Evolutionary conservation across 92 coral and sea anemone genomes (phyloP), one percentile per base, ranked within the genome.

Genomic region (Pocillopora grandis): DNA sequence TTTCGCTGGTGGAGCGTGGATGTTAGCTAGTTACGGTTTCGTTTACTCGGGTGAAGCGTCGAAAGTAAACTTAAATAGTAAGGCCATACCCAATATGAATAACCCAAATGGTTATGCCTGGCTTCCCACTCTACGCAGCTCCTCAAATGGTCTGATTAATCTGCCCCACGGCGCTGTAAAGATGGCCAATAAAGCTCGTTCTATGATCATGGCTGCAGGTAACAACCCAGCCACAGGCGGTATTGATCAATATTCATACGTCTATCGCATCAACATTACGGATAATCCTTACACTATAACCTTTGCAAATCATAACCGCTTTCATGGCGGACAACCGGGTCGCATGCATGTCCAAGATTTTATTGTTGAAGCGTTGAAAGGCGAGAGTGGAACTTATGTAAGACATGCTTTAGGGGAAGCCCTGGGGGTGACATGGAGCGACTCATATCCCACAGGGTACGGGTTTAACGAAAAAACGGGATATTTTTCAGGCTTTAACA

Each of bases 141-240:
- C 94, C 17, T 81, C 85, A 35, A 87, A 89, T 71, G 99, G 99
- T 37, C 67, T 89, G 19, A 90, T 96, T 69, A 83, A 89, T 61
- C 91, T 96, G 9, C 83, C 89, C 1, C 90, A 88, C 21, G 98
- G 98, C 1, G 98, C 98, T 4, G 94, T 96, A 16, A 81, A 87
- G 79, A 86, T 94, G 91, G 98, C 94, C 10, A 81, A 93, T 81
- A 88, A 85, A 33, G 98, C 98, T 70, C 72, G 62, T 52, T 88
- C 87, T 77, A 94, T 96, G 98, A 90, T 96, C 37, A 96, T 96
- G 98, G 98, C 98, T 27, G 98, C 93, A 31, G 98, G 98, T 18
- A 92, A 88, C 84, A 94, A 96, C 86, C 98, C 98, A 13, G 82
- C 76, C 71, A 84, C 80, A 27, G 98, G 96, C 16, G 97, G 98